phyloP scores from a whole-genome alignment of 2,797 vertebrate species.

The Poeciliopsis infans region DNA sequence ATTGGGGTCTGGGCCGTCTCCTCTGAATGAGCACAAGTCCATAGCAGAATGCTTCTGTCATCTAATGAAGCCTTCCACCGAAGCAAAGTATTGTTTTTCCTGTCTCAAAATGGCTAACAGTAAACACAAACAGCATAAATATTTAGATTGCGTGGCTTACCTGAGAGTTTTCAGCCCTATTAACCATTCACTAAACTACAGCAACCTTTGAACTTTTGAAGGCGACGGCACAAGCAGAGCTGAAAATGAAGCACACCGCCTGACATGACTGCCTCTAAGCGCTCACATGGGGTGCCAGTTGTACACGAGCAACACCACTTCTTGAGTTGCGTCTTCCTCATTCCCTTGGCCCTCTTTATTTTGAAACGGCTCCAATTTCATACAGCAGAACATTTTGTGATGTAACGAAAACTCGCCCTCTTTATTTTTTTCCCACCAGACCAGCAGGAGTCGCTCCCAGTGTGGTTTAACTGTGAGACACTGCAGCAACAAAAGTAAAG shows the following conservation, averaged over 20 bases:
- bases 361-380: slow-evolving; percentile 65
- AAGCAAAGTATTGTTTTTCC: not conserved
- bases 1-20: not conserved
- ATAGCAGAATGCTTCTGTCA: not conserved
- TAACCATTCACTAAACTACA: slow-evolving; percentile 11
- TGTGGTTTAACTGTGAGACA: slow-evolving; percentile 1
- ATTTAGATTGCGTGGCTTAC: slow-evolving; percentile 33
- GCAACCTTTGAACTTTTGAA: slow-evolving; percentile 60
- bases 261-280: not conserved
- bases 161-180: slow-evolving; percentile 10
- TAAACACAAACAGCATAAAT: not conserved
- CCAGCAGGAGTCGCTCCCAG: slow-evolving; percentile 41
- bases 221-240: not conserved
- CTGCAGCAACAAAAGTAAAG: not conserved
- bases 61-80: not conserved
- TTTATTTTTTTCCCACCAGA: slow-evolving; percentile 21
- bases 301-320: not conserved
- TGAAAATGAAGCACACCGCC: not conserved
- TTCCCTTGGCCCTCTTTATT: slow-evolving; percentile 13
- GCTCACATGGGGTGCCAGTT: not conserved
- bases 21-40: not conserved
- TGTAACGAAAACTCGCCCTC: slow-evolving; percentile 18
- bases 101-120: not conserved
- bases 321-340: slow-evolving; percentile 2
- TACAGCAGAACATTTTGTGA: slow-evolving; percentile 13